Evolutionary conservation across 37 sponge, comb jelly and placozoan genomes (phyloP).

Genomic region (Beroe forskalii): DNA sequence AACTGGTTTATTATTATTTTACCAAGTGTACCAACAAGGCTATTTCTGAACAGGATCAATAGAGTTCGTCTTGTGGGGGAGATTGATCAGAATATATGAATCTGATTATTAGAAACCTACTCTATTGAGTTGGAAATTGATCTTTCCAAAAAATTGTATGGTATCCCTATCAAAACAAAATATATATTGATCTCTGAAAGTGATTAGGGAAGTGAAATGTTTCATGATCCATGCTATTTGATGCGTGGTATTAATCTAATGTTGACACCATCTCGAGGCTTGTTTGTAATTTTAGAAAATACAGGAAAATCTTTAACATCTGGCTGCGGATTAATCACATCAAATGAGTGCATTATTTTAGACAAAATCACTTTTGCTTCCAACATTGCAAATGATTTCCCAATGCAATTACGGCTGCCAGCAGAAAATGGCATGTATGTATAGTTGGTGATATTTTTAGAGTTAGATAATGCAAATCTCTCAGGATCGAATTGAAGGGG

Average conservation of each 20-base stretch:
- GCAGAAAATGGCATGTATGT: neutral
- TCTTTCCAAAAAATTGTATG: no score
- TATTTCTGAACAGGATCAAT: no score
- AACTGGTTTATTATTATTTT: no score
- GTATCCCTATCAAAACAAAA: no score
- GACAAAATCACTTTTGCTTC: neutral
- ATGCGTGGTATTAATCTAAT: neutral
- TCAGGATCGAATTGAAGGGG: slow-evolving; percentile 13
- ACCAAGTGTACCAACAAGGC: no score
- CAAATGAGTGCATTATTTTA: neutral
- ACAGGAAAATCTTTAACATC: neutral
- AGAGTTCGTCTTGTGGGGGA: no score
- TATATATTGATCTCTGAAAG: no score
- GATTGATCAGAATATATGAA: no score
- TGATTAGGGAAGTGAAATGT: no score
- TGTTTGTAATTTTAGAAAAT: neutral
- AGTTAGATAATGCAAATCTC: neutral
- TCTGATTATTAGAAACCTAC: no score
- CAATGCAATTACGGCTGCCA: neutral
- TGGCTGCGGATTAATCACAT: neutral
- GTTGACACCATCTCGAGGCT: neutral
- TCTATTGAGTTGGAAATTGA: no score
- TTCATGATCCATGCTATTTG: no score
- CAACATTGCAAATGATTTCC: slow-evolving; percentile 25
- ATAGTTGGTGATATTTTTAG: neutral